Evolutionary conservation across 2,797 vertebrate species (phyloP).

Genomic region (Potorous gilbertii): DNA sequence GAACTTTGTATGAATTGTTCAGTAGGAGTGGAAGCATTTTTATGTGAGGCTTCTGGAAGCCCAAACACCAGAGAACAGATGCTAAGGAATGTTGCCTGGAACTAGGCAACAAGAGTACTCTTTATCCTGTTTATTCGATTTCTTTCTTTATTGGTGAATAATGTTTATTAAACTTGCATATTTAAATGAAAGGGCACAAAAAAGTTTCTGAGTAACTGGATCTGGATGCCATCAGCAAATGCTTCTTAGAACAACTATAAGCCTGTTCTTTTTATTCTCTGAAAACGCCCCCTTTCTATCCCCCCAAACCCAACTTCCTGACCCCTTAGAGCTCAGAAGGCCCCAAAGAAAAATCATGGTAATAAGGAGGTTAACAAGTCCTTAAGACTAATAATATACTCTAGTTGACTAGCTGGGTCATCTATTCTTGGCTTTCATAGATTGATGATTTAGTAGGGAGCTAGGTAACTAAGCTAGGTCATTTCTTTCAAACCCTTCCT

Average conservation of each 20-base stretch:
- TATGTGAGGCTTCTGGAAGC: conserved; percentile 33
- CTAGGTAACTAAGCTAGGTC: not conserved
- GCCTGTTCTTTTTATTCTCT: conserved; percentile 67
- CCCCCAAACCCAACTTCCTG: conserved; percentile 26
- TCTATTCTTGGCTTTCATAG: conserved; percentile 2
- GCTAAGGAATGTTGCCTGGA: conserved; percentile 42
- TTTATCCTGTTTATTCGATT: conserved; percentile 9
- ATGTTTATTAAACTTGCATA: conserved; percentile 80
- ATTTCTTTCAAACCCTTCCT: not conserved
- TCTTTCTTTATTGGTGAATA: conserved; percentile 70
- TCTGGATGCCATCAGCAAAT: conserved; percentile 60
- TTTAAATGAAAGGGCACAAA: conserved; percentile 70
- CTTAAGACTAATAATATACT: not conserved
- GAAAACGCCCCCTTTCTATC: conserved; percentile 43
- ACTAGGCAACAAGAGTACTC: conserved; percentile 41
- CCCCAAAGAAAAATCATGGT: conserved; percentile 23
- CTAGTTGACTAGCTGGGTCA: conserved; percentile 12
- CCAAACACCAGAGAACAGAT: conserved; percentile 36
- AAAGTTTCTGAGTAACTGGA: conserved; percentile 66
- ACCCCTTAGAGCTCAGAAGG: not conserved
- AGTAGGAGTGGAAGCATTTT: conserved; percentile 54
- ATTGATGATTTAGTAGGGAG: conserved; percentile 6
- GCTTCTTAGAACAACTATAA: conserved; percentile 74
- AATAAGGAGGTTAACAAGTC: conserved; percentile 32
- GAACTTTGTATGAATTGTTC: conserved; percentile 20